Evolutionary conservation across 1,140 invertebrate species (phyloP).

Genomic region (Drosophila suzukii): DNA sequence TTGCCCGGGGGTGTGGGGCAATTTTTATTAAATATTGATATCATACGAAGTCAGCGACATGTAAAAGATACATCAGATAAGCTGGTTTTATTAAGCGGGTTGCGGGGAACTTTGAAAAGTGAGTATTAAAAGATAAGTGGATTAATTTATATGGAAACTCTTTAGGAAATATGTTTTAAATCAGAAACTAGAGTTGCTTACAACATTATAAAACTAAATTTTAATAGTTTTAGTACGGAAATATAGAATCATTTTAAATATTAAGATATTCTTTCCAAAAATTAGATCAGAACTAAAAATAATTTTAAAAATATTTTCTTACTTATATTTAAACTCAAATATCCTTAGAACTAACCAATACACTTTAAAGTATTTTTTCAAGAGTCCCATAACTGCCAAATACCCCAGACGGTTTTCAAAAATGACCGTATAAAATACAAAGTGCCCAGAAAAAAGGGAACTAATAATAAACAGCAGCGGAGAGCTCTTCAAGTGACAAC

Average conservation of each 20-base stretch:
- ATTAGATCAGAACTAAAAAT: too few relatives aligned
- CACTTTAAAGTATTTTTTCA: neutral
- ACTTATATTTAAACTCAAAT: too few relatives aligned
- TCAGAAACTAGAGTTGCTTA: too few relatives aligned
- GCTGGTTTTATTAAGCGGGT: constrained; percentile 45
- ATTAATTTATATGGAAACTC: neutral
- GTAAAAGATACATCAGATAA: constrained; percentile 45
- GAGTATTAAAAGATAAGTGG: neutral
- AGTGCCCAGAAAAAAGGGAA: constrained; percentile 13
- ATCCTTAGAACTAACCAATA: neutral
- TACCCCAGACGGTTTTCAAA: constrained; percentile 10
- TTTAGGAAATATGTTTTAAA: neutral
- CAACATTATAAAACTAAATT: too few relatives aligned
- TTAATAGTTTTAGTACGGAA: too few relatives aligned
- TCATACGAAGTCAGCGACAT: constrained; percentile 26
- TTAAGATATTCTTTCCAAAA: too few relatives aligned
- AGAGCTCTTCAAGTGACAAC: constrained; percentile 77
- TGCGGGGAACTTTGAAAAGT: neutral
- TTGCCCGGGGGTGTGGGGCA: constrained; percentile 16
- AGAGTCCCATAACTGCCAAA: neutral
- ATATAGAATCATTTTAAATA: too few relatives aligned
- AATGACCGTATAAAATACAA: constrained; percentile 9
- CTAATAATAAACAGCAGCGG: constrained; percentile 60
- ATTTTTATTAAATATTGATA: constrained; percentile 65
- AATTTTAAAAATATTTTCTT: too few relatives aligned